These are phyloP conservation scores for Linurgus olivaceus DNA, from an alignment of 2,797 vertebrate species.

Conservation along the genomic window DNA sequence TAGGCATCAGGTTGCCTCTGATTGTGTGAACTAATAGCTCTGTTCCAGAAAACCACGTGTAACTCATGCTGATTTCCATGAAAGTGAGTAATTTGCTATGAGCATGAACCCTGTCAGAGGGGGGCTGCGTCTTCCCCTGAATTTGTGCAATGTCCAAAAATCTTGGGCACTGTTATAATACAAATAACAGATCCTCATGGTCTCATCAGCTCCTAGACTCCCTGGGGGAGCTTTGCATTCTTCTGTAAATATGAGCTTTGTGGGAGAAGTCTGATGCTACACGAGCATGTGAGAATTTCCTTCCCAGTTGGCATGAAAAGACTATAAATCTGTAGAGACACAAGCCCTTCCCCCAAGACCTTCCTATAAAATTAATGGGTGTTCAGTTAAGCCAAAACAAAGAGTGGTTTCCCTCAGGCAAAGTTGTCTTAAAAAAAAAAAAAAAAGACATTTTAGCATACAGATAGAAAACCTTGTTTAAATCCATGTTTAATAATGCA, in stretches of 20 bases:
- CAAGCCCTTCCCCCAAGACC: slow-evolving; percentile 7
- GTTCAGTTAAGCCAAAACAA: slow-evolving; percentile 59
- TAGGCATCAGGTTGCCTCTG: slow-evolving; percentile 20
- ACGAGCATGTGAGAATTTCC: slow-evolving; percentile 49
- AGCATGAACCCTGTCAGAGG: background rate
- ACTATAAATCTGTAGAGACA: slow-evolving; percentile 54
- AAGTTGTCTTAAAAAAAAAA: background rate
- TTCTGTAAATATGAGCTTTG: slow-evolving; percentile 61
- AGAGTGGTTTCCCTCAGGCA: slow-evolving; percentile 46
- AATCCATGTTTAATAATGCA: slow-evolving; percentile 49
- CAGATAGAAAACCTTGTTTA: slow-evolving; percentile 24
- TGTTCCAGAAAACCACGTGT: slow-evolving; percentile 14
- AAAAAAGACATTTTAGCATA: background rate
- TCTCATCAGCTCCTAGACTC: slow-evolving; percentile 57
- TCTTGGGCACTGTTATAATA: slow-evolving; percentile 24
- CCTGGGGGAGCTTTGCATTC: slow-evolving; percentile 54
- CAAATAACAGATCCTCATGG: slow-evolving; percentile 52
- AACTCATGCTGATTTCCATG: slow-evolving; percentile 12
- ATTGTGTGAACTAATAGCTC: slow-evolving; percentile 9
- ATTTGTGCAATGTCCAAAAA: background rate
- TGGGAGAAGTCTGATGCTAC: slow-evolving; percentile 63
- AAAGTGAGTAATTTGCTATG: slow-evolving; percentile 14
- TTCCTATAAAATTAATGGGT: slow-evolving; percentile 62
- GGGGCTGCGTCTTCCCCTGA: background rate
- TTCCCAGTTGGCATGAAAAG: slow-evolving; percentile 55